Evolutionary conservation across 2,888 invertebrate species (phyloP), one percentile per base, ranked within the genome.

Genomic region (Aphidius colemani): DNA sequence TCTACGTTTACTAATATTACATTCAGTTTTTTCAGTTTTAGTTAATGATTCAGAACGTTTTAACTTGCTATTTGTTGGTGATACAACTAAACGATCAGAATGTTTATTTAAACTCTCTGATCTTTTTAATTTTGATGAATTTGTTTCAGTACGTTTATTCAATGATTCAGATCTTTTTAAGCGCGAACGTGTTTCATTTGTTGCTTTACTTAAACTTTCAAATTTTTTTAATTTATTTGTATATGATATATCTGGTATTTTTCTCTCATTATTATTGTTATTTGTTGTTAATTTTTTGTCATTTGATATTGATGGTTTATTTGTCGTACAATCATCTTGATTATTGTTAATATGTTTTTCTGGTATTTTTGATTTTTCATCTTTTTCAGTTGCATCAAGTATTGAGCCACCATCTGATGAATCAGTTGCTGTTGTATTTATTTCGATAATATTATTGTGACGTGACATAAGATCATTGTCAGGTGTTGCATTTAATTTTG

Each of bases 21-120:
- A 90, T 81, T 93, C 92, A 50, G 89, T 89, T 85, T 91, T 90
- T 81, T 91, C 91, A 69, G 86, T 88, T 81, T 90, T 90, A 59
- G 88, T 88, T 69, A 90, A 79, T 62, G 88, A 88, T 67, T 88
- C 88, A 0, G 87, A 86, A n/a, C 88, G 82, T 69, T 87, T 87
- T 43, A 88, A 70, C 68, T 84, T 84, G 39, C 81, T 78, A 62
- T 84, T 84, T 9, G 70, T 72, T 3, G 73, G 71, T 0, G 78
- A 77, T 7, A 77, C 78, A 30, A 30, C 30, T 2, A 77, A 67
- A 50, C 82, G 79, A 46, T 78, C 82, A 0, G 78, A 77, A 72
- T 85, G 85, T 72, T 86, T 85, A 78, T 88, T 88, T 70, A 88
- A 83, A 72, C 86, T 86, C 78, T 88, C 89, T 13, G 88, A 88